These are phyloP conservation scores for Ichneumon xanthorius DNA, from an alignment of 2,888 invertebrate genomes.

Conservation along the genomic window DNA sequence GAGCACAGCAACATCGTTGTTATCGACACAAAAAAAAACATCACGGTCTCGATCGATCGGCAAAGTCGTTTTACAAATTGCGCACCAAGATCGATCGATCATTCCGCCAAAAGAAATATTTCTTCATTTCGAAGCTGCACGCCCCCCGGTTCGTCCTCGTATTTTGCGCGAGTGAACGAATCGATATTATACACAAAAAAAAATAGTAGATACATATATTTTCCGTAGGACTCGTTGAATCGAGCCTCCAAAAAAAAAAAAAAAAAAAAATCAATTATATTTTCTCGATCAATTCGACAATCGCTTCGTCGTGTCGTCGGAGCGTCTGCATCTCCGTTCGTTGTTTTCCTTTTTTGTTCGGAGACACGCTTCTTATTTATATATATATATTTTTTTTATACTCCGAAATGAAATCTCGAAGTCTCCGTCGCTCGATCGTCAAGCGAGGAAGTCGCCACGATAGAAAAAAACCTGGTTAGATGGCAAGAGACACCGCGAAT, in stretches of 20 bases:
- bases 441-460: not conserved
- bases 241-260: too few relatives aligned
- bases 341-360: constrained; percentile 5
- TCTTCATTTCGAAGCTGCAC: not conserved
- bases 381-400: not conserved
- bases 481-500: not conserved
- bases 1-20: constrained; percentile 2
- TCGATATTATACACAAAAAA: not conserved
- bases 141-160: not conserved
- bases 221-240: not conserved
- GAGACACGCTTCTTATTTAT: not conserved
- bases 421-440: not conserved
- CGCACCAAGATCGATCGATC: constrained; percentile 20
- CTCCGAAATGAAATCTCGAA: not conserved
- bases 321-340: not conserved
- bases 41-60: constrained; percentile 1
- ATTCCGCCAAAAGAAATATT: not conserved
- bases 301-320: not conserved
- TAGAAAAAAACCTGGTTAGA: not conserved
- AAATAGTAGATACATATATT: not conserved
- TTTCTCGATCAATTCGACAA: not conserved
- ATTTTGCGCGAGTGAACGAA: not conserved
- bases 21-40: not conserved
- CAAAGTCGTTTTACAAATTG: constrained; percentile 14
- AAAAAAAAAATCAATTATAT: not conserved